Evolutionary conservation across 2,113 vertebrate genomes (phyloP), one percentile per base, ranked within the genome.

Genomic region (Fregetta grallaria): DNA sequence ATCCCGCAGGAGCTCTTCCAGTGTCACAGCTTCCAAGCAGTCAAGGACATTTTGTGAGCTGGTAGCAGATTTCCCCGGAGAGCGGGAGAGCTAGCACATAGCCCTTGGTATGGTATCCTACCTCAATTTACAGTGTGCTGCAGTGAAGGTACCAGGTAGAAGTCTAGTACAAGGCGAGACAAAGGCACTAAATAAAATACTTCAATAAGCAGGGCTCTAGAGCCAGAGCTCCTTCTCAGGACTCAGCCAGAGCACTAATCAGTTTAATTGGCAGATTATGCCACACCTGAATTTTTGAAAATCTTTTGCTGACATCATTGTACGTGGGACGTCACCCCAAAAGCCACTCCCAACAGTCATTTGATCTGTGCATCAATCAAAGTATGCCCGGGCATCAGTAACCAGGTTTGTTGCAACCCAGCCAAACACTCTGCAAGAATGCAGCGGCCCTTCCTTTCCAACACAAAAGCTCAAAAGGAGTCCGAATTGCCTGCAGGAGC

Each of bases 241-340:
- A 72, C 86, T 93, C 92, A 81, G 86, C 86, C 91, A 84, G 71
- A 96, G 95, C 55, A 88, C 82, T 94, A 89, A 92, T 94, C 92
- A 93, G 83, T 96, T 92, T 97, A 98, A 97, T 95, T 95, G 96
- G 91, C 76, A 93, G 88, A 92, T 86, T 71, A 89, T 81, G 96
- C 91, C 97, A 97, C 97, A 96, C 97, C 97, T 92, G 90, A 88
- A 96, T 96, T 92, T 96, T 97, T 97, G 27, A 88, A 91, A 95
- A 90, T 97, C 94, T 95, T 97, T 91, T 81, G 94, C 88, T 96
- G 88, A 97, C 97, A 94, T 97, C 96, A 94, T 0, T 58, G 40
- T 81, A 92, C 0, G 2, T 81, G 92, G 95, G 80, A 97, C 42
- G 71, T 97, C 96, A 95, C 94, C 75, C 45, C 70, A 21, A 80